A percentile compares a stretch with the other conserved stretches of the same genome.
Conservation (phyloP, 2,113 vertebrate genomes). For the Chloropsis cyanopogon region DNA sequence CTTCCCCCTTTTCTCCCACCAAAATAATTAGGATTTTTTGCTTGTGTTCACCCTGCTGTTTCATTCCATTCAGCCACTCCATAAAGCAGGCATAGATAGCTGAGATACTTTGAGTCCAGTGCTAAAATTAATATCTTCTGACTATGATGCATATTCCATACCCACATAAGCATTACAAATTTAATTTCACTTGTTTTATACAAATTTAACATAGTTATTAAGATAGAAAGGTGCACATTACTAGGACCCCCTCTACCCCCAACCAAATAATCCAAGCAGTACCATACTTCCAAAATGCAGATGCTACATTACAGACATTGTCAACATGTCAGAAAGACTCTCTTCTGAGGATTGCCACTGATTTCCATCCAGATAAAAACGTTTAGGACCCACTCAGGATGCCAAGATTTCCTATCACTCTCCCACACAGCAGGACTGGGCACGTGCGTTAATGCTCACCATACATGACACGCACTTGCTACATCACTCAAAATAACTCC, state of each 20-base stretch:
- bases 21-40: background rate
- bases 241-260: background rate
- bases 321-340: background rate
- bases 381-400: background rate
- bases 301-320: rapidly evolving
- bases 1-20: background rate
- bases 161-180: background rate
- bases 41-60: background rate
- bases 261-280: rapidly evolving
- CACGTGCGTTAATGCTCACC: background rate
- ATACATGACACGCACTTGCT: rapidly evolving
- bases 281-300: background rate
- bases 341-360: background rate
- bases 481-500: background rate
- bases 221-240: background rate
- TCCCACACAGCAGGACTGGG: background rate
- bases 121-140: background rate
- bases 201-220: background rate
- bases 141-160: background rate
- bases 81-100: background rate
- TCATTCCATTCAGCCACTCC: background rate
- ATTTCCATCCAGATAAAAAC: background rate
- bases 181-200: background rate
- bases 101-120: background rate
- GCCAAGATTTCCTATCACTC: background rate